These are phyloP conservation scores for Kryptopterus vitreolus DNA, from an alignment of 2,797 vertebrate species.

Conservation along the genomic window DNA sequence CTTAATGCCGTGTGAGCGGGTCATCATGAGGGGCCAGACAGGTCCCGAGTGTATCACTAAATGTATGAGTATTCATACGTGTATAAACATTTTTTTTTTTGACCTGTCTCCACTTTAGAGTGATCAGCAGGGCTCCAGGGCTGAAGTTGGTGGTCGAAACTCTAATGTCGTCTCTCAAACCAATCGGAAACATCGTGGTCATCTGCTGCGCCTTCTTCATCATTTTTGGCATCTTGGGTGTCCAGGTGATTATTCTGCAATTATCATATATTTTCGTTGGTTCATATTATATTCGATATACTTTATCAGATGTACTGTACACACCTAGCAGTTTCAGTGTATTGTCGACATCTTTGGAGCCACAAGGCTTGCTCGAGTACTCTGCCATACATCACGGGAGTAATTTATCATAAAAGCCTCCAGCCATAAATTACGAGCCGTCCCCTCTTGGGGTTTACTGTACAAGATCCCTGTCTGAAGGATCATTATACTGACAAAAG, in stretches of 20 bases:
- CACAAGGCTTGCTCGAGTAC: neutral
- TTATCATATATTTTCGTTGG: too few species aligned
- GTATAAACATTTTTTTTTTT: too few species aligned
- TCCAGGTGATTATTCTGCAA: conserved; percentile 80
- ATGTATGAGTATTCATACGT: too few species aligned
- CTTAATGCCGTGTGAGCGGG: too few species aligned
- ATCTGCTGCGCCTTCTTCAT: conserved; percentile 99
- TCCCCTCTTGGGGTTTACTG: conserved; percentile 11
- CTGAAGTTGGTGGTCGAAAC: conserved; percentile 98
- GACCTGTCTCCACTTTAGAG: conserved; percentile 70
- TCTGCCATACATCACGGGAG: neutral
- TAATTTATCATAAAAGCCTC: conserved; percentile 24
- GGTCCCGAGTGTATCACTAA: too few species aligned
- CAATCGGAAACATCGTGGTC: conserved; percentile 98
- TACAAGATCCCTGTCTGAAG: conserved; percentile 38
- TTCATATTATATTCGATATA: too few species aligned
- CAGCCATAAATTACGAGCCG: conserved; percentile 24
- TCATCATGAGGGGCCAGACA: too few species aligned
- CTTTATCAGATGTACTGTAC: neutral
- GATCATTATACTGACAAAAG: conserved; percentile 35
- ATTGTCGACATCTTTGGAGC: neutral
- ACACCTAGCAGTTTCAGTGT: too few species aligned
- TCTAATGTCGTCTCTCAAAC: conserved; percentile 96
- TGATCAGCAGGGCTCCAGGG: conserved; percentile 96
- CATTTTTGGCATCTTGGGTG: conserved; percentile 97